These are phyloP conservation scores for Sussaba pulchella DNA, from an alignment of 2,888 invertebrate genomes.

Conservation along the genomic window DNA sequence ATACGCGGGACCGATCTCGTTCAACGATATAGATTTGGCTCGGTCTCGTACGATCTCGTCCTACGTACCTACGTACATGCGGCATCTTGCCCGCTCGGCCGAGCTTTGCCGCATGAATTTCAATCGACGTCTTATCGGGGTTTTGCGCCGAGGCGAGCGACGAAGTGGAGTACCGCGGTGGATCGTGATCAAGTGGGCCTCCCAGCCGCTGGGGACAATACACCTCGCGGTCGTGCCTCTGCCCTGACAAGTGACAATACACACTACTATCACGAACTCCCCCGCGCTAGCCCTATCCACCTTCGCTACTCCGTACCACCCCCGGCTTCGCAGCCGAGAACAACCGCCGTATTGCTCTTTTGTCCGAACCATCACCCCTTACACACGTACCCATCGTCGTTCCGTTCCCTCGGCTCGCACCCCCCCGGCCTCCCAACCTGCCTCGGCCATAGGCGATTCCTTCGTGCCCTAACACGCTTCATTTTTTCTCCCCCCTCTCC, in stretches of 20 bases:
- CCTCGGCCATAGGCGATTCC: neutral
- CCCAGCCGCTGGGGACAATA: conserved; percentile 79
- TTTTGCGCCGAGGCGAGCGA: conserved; percentile 63
- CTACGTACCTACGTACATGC: neutral
- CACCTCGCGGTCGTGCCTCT: conserved; percentile 61
- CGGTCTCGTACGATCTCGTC: neutral
- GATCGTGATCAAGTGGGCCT: conserved; percentile 85
- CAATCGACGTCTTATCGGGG: conserved; percentile 84
- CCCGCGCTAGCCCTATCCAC: conserved; percentile 53
- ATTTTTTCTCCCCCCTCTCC: conserved; percentile 29
- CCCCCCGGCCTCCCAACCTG: neutral
- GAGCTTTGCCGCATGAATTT: conserved; percentile 82
- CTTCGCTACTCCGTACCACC: conserved; percentile 54
- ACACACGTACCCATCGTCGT: conserved; percentile 64
- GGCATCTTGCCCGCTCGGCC: conserved; percentile 55
- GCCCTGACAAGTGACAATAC: conserved; percentile 65
- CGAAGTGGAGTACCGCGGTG: conserved; percentile 77
- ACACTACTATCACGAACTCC: conserved; percentile 42
- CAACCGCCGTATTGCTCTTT: conserved; percentile 81
- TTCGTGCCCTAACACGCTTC: conserved; percentile 3
- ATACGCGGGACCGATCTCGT: conserved; percentile 40
- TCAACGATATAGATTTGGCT: conserved; percentile 35
- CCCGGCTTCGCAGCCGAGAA: conserved; percentile 72
- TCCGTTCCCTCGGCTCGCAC: conserved; percentile 2
- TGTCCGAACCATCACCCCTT: conserved; percentile 76